A percentile compares a stretch with the other conserved stretches of the same genome.
Evolutionary conservation across 1,140 invertebrate genomes (phyloP).

Genomic region (Drosophila jambulina): DNA sequence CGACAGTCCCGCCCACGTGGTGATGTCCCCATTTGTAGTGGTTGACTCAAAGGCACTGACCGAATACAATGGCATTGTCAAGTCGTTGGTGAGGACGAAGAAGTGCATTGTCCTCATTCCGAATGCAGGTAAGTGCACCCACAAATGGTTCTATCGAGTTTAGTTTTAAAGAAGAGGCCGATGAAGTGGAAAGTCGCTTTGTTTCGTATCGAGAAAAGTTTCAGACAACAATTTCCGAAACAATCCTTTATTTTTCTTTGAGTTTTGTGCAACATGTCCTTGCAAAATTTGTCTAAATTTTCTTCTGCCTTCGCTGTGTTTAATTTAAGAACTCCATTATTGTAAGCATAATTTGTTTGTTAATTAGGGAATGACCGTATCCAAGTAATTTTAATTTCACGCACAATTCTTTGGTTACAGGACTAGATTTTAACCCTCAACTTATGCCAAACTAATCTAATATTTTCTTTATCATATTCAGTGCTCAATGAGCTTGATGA

Average conservation of each 20-base stretch:
- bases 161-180: not conserved
- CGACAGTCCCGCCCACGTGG: slow-evolving; percentile 74
- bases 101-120: slow-evolving; percentile 93
- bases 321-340: not conserved
- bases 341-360: not conserved
- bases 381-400: not conserved
- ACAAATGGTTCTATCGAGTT: slow-evolving; percentile 3
- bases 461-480: slow-evolving; percentile 74
- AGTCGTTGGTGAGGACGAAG: slow-evolving; percentile 90
- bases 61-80: slow-evolving; percentile 90
- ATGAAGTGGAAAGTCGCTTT: slow-evolving; percentile 1
- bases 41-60: slow-evolving; percentile 90
- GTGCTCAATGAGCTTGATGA: slow-evolving; percentile 95
- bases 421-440: not conserved
- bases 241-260: not conserved
- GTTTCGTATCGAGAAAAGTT: not conserved
- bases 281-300: not conserved
- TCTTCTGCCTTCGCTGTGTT: not conserved
- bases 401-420: not conserved
- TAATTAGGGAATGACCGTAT: not conserved
- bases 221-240: not conserved
- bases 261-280: not conserved
- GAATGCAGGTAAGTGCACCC: slow-evolving; percentile 88
- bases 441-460: slow-evolving; percentile 2
- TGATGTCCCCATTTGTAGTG: slow-evolving; percentile 91